Conservation (phyloP, 2,888 invertebrate genomes). For the Argyresthia albistria region DNA sequence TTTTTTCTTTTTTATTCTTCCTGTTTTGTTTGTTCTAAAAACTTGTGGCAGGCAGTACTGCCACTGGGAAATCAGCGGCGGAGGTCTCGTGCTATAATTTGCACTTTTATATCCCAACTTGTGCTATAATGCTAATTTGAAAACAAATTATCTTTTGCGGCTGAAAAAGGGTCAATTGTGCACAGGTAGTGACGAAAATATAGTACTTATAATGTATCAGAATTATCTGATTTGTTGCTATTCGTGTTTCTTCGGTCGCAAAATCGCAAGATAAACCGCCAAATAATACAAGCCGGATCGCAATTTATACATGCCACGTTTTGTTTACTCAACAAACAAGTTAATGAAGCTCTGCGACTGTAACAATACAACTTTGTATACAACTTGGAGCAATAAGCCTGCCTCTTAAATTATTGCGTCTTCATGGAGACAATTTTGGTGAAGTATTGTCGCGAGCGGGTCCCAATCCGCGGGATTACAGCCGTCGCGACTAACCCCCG, state of each 20-base stretch:
- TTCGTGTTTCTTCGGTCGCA: neutral
- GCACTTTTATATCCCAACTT: slow-evolving; percentile 9
- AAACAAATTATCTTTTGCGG: neutral
- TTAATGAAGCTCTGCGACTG: too few species aligned
- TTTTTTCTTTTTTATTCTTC: neutral
- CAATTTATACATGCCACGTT: too few species aligned
- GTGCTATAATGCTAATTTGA: neutral
- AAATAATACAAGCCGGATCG: too few species aligned
- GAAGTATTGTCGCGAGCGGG: slow-evolving; percentile 44
- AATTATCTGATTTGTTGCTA: neutral
- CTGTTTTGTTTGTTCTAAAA: neutral
- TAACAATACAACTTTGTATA: neutral
- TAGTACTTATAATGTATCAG: too few species aligned
- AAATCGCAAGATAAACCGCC: neutral
- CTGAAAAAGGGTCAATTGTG: neutral
- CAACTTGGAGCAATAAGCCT: neutral
- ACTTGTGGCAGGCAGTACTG: too few species aligned
- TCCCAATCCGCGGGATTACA: slow-evolving; percentile 41
- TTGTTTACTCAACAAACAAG: too few species aligned
- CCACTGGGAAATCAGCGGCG: slow-evolving; percentile 64
- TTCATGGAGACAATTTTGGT: slow-evolving; percentile 53
- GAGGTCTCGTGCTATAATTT: slow-evolving; percentile 24
- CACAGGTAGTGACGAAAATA: neutral
- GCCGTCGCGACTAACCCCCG: slow-evolving; percentile 15
- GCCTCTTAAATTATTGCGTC: slow-evolving; percentile 46